phyloP scores from a whole-genome alignment of 2,797 vertebrate species.

The Phrynocephalus guinanensis region DNA sequence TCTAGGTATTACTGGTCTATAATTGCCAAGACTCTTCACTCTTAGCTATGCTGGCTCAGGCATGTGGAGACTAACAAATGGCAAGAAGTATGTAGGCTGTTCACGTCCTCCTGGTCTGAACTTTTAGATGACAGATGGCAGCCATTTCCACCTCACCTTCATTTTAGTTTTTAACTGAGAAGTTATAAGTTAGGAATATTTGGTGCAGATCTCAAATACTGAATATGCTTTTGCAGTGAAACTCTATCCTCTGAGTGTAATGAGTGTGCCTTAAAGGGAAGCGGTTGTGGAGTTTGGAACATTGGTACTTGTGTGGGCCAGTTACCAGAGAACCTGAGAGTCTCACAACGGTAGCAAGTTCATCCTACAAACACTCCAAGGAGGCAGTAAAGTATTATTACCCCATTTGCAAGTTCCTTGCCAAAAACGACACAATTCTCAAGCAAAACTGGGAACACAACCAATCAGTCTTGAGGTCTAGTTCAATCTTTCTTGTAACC shows the following conservation, averaged over 20 bases:
- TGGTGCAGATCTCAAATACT: background rate
- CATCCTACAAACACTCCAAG: conserved; percentile 8
- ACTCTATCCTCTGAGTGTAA: background rate
- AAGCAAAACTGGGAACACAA: conserved; percentile 60
- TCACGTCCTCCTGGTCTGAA: background rate
- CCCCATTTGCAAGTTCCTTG: conserved; percentile 48
- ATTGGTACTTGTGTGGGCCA: conserved; percentile 8
- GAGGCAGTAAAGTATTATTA: conserved; percentile 38
- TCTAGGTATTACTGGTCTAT: background rate
- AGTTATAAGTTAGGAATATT: background rate
- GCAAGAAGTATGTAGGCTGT: background rate
- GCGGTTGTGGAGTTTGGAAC: background rate
- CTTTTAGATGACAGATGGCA: background rate
- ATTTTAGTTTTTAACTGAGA: background rate
- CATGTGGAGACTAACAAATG: background rate
- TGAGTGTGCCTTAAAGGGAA: background rate
- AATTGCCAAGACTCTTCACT: background rate
- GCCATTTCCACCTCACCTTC: background rate
- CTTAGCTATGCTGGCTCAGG: background rate
- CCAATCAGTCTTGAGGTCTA: conserved; percentile 56
- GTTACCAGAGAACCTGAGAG: background rate
- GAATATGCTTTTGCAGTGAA: background rate
- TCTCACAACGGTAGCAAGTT: conserved; percentile 55
- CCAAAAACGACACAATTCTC: conserved; percentile 55
- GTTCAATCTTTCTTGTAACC: conserved; percentile 41